Base-by-base conservation (phyloP, 2,797 vertebrate species). In the Poeciliopsis infans region DNA sequence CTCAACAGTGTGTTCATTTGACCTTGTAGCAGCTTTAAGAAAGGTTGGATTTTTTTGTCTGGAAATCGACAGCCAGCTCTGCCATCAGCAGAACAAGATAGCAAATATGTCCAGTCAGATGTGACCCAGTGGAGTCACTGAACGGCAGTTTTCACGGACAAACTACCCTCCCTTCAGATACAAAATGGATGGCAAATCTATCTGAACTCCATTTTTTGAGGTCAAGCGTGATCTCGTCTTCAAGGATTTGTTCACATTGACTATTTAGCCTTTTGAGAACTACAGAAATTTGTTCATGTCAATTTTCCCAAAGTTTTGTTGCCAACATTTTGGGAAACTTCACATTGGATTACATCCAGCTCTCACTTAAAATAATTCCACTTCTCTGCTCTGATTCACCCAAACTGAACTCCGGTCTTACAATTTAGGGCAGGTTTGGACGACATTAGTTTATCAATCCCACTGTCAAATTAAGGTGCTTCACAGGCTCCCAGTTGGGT, bases 381-480 rank as follows among this genome's bases (percentile, higher is more conserved):
- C 72, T 46, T 72, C 76, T 83, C 76, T 61, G 31, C 80, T 81
- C 51, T 43, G 36, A 55, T 78, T 82, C 46, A 78, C 75, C 41
- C 51, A 74, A 91, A 89, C 77, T 15, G 75, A 84, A 47, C 74
- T 71, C 74, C 46, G 73, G 61, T 64, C 25, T 82, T 76, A 69
- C n/a, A 70, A 45, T 74, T 53, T 57, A 57, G 25, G 55, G 25
- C 13, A 43, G 25, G 36, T 57, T 72, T 72, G 69, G 80, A 84
- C 76, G n/a, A 81, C 81, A 86, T 85, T 55, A 81, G 89, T 85
- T 76, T 76, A 79, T 73, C 57, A 80, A 82, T 69, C 74, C 78
- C 82, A 79, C 72, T 80, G 76, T 84, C 78, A 61, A 85, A 85
- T 86, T 11, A 82, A 90, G 81, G 86, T 77, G 69, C 79, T 74